Evolutionary conservation across 2,888 invertebrate species (phyloP), one percentile per base, ranked within the genome.

Genomic region (Orthosia gracilis): DNA sequence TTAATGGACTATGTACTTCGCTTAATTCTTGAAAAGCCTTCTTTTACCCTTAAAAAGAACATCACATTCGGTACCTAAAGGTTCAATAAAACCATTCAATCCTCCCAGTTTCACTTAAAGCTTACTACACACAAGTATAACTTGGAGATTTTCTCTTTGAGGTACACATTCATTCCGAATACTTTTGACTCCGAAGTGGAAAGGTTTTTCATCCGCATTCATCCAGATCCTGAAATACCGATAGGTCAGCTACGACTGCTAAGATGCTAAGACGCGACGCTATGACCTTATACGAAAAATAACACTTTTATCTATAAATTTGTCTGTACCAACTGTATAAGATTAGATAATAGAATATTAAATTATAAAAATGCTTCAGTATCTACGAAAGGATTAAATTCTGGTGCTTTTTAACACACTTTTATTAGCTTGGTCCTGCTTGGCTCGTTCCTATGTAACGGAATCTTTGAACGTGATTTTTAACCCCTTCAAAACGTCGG

Each of bases 11-110:
- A 11, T n/a, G 31, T 55, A 49, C 18, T 4, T 65, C 26, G 2
- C 23, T 57, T 31, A 31, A 58, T n/a, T 58, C 58, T 31, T 31
- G 58, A 31, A 58, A 26, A 59, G 15, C 7, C 40, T 40, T 40
- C 23, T 50, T 73, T 50, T 47, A n/a, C 15, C 2, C 7, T 26
- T 69, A n/a, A 26, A 57, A 26, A 23, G 23, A 52, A 50, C 31
- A 58, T 58, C n/a, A 73, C 52, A 45, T 73, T 80, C 21, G 21
- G 26, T n/a, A 49, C 26, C 58, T 40, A 40, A 40, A 9, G 47
- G 63, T 59, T 76, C 23, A 63, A 57, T 73, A 73, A 76, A 73
- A 26, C 61, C 62, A 73, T 76, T 79, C 73, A 62, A n/a, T 62
- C 40, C 63, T 63, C 9, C 23, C 58, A 26, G 26, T 59, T 59